Evolutionary conservation across 2,797 vertebrate species (phyloP), one percentile per base, ranked within the genome.

Genomic region (Chiroxiphia lanceolata): DNA sequence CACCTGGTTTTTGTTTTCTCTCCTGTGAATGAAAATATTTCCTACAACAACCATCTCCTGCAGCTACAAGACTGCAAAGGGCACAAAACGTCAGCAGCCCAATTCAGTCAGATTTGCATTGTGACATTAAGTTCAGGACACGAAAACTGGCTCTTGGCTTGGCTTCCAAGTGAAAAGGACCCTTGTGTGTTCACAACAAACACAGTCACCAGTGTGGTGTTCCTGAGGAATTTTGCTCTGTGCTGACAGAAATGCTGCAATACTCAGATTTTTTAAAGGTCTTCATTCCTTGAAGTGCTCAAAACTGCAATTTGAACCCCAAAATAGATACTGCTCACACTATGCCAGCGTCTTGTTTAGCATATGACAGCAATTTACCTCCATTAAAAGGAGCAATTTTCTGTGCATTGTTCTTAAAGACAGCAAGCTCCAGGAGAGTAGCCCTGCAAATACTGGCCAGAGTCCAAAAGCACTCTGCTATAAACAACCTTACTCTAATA

Each of bases 351-450:
- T 69, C 89, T 93, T 83, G 78, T 96, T 96, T 83, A 97, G 91
- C 47, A 40, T 53, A 47, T 89, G 90, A 95, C 93, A 96, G 89
- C 86, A 75, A 95, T 97, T 95, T 96, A 96, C 96, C 84, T 97
- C 97, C 91, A 96, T 97, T 98, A 96, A 96, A 77, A 50, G 18
- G 59, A 95, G 90, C 87, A 85, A 96, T 97, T 97, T 97, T 84
- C 92, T 95, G 71, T 88, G 81, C 78, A 27, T 93, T 95, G 83
- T 83, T 95, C 94, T 92, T 95, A 88, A 96, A 97, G 93, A 82
- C 94, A 96, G 71, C 82, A 94, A 92, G 91, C 96, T 97, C 92
- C 92, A 90, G 83, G 96, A 96, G 93, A 95, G 91, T 95, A 96
- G 84, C 78, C 85, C 89, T 93, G 82, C 89, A 96, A 95, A 74